phyloP scores from a whole-genome alignment of 2,797 vertebrate species.

The Phalanger gymnotis region DNA sequence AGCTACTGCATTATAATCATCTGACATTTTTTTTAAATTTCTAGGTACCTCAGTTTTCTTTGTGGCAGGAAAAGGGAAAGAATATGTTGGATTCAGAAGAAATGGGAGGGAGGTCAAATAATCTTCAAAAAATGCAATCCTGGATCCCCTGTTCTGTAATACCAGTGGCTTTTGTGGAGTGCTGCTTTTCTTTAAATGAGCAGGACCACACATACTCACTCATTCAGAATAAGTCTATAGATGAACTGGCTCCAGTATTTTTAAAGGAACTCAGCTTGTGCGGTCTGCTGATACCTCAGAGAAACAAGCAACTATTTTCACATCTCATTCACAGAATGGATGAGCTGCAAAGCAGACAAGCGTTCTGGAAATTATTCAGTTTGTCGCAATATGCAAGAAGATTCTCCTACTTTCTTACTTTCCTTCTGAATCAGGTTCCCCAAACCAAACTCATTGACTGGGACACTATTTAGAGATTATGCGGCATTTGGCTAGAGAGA shows the following conservation, averaged over 20 bases:
- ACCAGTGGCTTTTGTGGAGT: slow-evolving; percentile 57
- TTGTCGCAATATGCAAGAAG: slow-evolving; percentile 20
- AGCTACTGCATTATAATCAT: slow-evolving; percentile 33
- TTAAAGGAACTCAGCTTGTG: slow-evolving; percentile 78
- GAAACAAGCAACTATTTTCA: slow-evolving; percentile 70
- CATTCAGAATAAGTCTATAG: slow-evolving; percentile 64
- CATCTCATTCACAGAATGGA: slow-evolving; percentile 68
- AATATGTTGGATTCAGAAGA: background rate
- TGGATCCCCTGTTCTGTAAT: slow-evolving; percentile 30
- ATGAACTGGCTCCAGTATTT: slow-evolving; percentile 72
- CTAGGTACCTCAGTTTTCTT: slow-evolving; percentile 60
- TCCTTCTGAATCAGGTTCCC: background rate
- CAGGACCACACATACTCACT: slow-evolving; percentile 74
- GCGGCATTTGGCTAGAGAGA: background rate
- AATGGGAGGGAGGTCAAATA: rapidly evolving
- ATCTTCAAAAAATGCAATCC: slow-evolving; percentile 46
- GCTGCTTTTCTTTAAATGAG: slow-evolving; percentile 59
- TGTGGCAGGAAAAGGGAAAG: slow-evolving; percentile 11
- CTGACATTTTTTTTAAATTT: slow-evolving; percentile 35
- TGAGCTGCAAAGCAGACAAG: slow-evolving; percentile 63
- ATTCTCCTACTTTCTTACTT: background rate
- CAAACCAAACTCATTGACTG: slow-evolving; percentile 2
- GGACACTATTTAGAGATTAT: background rate
- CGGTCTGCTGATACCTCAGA: slow-evolving; percentile 73
- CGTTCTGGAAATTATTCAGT: slow-evolving; percentile 48